A percentile compares a stretch with the other conserved stretches of the same genome.
These are phyloP conservation scores for Fulica atra DNA, from an alignment of 2,113 vertebrate genomes.

Conservation along the genomic window DNA sequence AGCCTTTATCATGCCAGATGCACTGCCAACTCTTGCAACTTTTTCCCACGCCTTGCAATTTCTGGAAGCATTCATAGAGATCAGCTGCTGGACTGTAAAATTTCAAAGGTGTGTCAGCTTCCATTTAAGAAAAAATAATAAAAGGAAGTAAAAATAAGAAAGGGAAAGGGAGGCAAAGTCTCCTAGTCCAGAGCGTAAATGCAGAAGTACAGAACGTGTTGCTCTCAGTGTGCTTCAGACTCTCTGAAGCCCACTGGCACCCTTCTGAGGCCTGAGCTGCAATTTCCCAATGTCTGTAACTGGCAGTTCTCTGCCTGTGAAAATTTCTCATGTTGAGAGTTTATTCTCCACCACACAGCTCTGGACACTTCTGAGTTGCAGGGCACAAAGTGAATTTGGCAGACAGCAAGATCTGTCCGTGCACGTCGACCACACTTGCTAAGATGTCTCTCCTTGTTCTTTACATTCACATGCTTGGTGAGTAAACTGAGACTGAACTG, in stretches of 20 bases:
- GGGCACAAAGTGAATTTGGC: constrained; percentile 31
- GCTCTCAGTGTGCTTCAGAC: neutral
- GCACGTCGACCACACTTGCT: constrained; percentile 27
- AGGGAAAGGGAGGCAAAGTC: neutral
- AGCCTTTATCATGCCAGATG: neutral
- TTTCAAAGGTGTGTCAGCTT: neutral
- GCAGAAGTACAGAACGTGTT: neutral
- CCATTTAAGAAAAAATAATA: neutral
- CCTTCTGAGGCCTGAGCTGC: neutral
- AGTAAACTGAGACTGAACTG: constrained; percentile 22
- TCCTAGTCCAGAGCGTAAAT: neutral
- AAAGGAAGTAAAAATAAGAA: neutral
- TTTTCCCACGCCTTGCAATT: neutral
- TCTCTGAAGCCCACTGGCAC: neutral
- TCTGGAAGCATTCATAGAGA: neutral
- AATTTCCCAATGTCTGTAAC: neutral
- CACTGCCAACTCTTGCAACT: neutral
- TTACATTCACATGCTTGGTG: constrained; percentile 43
- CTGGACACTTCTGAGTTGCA: constrained; percentile 17
- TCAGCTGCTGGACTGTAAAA: neutral
- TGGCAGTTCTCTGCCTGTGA: neutral
- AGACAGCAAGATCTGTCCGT: constrained; percentile 45
- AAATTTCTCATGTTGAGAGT: neutral
- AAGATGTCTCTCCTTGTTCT: constrained; percentile 58
- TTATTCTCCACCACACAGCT: neutral